Evolutionary conservation across 2,888 invertebrate species (phyloP).

Genomic region (Diploptera punctata): DNA sequence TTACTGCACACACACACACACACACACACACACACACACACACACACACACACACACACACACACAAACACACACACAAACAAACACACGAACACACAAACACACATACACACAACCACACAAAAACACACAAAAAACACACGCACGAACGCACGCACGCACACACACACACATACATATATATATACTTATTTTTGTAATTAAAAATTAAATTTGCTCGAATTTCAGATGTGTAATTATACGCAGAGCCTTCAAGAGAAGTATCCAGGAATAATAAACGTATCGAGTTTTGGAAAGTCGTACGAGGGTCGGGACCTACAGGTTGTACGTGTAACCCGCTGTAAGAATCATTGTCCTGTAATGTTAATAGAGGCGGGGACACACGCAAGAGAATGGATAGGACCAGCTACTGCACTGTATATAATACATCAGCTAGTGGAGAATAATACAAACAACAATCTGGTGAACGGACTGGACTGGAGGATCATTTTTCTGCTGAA

Average conservation of each 20-base stretch:
- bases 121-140: too few relatives aligned
- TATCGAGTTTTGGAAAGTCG: too few relatives aligned
- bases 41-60: too few relatives aligned
- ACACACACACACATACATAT: background rate
- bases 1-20: too few relatives aligned
- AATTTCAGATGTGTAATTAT: too few relatives aligned
- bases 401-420: slow-evolving; percentile 65
- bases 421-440: slow-evolving; percentile 64
- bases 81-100: too few relatives aligned
- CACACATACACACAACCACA: too few relatives aligned
- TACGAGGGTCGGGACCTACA: slow-evolving; percentile 65
- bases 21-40: background rate
- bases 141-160: too few relatives aligned
- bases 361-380: slow-evolving; percentile 47
- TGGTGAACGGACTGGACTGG: slow-evolving; percentile 69
- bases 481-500: slow-evolving; percentile 69
- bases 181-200: background rate
- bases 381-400: slow-evolving; percentile 74
- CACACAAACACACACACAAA: too few relatives aligned
- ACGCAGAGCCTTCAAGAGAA: too few relatives aligned
- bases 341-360: background rate
- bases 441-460: slow-evolving; percentile 58
- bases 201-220: too few relatives aligned
- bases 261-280: too few relatives aligned
- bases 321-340: slow-evolving; percentile 62